Conservation (phyloP, 2,113 vertebrate species). For the Choloepus hoffmanni region DNA sequence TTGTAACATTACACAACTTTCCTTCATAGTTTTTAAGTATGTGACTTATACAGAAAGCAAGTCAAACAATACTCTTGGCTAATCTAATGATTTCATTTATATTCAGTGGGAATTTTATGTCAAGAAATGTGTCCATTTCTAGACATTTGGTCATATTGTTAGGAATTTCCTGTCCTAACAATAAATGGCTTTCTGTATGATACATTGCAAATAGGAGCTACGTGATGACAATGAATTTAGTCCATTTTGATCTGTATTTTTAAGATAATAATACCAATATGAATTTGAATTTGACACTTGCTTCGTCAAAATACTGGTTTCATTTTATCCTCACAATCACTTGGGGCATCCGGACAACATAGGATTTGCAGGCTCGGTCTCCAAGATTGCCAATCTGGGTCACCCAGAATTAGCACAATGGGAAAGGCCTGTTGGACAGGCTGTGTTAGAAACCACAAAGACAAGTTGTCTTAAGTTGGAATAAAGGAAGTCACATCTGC, state of each 20-base stretch:
- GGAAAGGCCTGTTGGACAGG: slow-evolving; percentile 16
- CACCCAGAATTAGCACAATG: slow-evolving; percentile 49
- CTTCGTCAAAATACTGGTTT: neutral
- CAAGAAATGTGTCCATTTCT: slow-evolving; percentile 30
- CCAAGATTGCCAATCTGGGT: slow-evolving; percentile 36
- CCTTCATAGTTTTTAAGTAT: neutral
- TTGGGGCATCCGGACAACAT: neutral
- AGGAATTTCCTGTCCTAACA: neutral
- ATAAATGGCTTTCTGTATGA: neutral
- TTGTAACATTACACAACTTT: neutral
- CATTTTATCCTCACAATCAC: neutral
- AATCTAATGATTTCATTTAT: neutral
- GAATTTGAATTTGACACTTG: slow-evolving; percentile 46
- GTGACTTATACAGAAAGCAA: slow-evolving; percentile 18
- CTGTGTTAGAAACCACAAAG: neutral
- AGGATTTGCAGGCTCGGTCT: neutral
- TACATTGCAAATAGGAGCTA: neutral
- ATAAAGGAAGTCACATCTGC: neutral
- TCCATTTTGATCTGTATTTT: neutral
- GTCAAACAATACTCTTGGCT: neutral
- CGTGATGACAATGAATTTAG: neutral
- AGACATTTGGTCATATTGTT: neutral
- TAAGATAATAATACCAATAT: neutral
- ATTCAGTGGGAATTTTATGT: slow-evolving; percentile 26
- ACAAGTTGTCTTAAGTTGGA: neutral